Base-by-base conservation (phyloP, 1,140 invertebrate species). In the Sitobion miscanthi region DNA sequence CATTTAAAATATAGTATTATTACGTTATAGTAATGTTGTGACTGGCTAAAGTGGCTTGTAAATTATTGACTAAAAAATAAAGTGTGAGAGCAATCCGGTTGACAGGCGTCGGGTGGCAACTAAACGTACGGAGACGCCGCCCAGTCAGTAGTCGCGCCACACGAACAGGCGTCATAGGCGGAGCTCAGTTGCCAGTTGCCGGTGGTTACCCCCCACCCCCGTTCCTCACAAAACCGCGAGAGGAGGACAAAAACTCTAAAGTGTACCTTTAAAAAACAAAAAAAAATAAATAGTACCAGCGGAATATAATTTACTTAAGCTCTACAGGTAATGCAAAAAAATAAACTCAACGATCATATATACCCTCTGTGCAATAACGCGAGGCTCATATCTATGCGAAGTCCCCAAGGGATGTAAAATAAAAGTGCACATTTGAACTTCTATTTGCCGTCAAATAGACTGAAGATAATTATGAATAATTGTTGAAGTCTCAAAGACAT, bases 31-130 rank as follows among this genome's bases (percentile, higher is more conserved):
- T 77, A n/a, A 77, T 35, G 5, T 17, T n/a, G 62, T 6, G 62
- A 3, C 62, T 69, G 62, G 30, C 5, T 54, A 54, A n/a, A 47
- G 25, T 86, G 9, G 85, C 14, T 86, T 25, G 30, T 52, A 17
- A 35, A 54, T 89, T 89, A 89, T 89, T 9, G 87, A 54, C 87
- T 35, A 89, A 89, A 89, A 89, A 89, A 54, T 35, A n/a, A 62
- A 90, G 88, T 7, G 35, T 17, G 3, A 57, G 11, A 62, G 54
- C 9, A 85, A 92, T 92, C 25, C 82, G 49, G 82, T 54, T 42
- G 82, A 86, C 91, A 85, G 91, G 91, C 91, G 91, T 85, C 91
- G 91, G 91, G 91, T 86, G 91, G 91, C 91, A 93, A 93, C 91
- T 85, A 45, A 93, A 85, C 0, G 42, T 57, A 82, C 90, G 42